phyloP scores from a whole-genome alignment of 2,888 invertebrate genomes.

The Tuta absoluta region DNA sequence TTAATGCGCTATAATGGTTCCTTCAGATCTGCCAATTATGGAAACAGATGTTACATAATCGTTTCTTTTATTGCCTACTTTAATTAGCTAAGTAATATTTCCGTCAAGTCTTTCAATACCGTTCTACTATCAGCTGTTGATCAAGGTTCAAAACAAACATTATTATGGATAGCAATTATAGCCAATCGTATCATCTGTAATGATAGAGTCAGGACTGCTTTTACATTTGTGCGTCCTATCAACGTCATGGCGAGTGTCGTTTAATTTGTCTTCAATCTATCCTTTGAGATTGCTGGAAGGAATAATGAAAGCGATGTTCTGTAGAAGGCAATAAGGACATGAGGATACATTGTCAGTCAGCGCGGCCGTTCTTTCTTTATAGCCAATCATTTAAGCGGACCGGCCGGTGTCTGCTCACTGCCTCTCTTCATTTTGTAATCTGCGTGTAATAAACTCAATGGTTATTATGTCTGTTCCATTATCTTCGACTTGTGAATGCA shows the following conservation, averaged over 20 bases:
- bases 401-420: constrained; percentile 39
- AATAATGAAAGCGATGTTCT: constrained; percentile 11
- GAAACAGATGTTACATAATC: constrained; percentile 25
- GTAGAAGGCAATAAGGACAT: constrained; percentile 31
- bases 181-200: constrained; percentile 7
- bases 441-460: constrained; percentile 65
- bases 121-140: constrained; percentile 8
- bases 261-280: constrained; percentile 3
- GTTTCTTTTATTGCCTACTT: constrained; percentile 11
- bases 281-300: not conserved
- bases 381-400: constrained; percentile 62
- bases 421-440: constrained; percentile 70
- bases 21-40: constrained; percentile 19
- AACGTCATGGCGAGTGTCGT: not conserved
- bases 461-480: constrained; percentile 63
- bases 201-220: constrained; percentile 1
- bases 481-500: constrained; percentile 52
- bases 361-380: constrained; percentile 61
- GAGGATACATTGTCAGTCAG: constrained; percentile 60
- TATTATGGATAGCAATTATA: not conserved
- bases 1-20: constrained; percentile 17
- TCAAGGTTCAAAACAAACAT: constrained; percentile 14
- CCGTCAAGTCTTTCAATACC: not conserved
- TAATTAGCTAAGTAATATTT: constrained; percentile 8
- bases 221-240: not conserved